Conservation (phyloP, 2,888 invertebrate genomes). For the Lasioglossum calceatum region DNA sequence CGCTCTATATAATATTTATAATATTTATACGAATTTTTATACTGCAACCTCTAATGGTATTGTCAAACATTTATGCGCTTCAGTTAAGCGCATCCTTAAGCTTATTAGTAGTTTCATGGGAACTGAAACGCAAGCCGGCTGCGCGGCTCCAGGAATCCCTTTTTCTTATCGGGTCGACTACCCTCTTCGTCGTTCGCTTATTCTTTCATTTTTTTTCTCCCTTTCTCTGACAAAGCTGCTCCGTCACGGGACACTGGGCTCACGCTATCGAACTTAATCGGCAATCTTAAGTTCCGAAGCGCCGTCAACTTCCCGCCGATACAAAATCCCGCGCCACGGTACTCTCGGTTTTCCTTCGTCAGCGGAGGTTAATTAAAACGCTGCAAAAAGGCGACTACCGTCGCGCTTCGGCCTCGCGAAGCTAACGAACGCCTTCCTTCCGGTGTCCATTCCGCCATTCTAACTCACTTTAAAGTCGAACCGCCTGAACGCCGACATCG, state of each 20-base stretch:
- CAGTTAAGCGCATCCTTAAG: constrained; percentile 77
- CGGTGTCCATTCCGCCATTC: neutral
- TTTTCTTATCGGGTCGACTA: neutral
- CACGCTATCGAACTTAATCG: constrained; percentile 35
- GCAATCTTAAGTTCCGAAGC: constrained; percentile 24
- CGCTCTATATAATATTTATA: constrained; percentile 57
- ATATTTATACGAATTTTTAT: constrained; percentile 64
- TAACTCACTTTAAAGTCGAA: constrained; percentile 4
- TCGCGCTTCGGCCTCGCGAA: constrained; percentile 7
- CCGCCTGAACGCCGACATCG: neutral
- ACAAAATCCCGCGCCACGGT: constrained; percentile 27
- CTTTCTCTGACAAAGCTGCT: constrained; percentile 20
- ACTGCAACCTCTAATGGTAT: constrained; percentile 80
- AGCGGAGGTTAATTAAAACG: constrained; percentile 38
- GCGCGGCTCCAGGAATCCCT: constrained; percentile 50
- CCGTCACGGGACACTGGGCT: constrained; percentile 13
- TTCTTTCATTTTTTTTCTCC: neutral
- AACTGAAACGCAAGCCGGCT: constrained; percentile 57
- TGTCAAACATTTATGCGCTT: constrained; percentile 81
- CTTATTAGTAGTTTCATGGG: constrained; percentile 67
- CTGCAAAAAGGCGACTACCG: neutral
- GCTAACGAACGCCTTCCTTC: constrained; percentile 14
- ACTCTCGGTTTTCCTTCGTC: constrained; percentile 18
- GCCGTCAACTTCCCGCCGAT: constrained; percentile 1
- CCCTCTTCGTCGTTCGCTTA: neutral